Evolutionary conservation across 1,140 invertebrate genomes (phyloP).

Genomic region (Hormaphis cornu): DNA sequence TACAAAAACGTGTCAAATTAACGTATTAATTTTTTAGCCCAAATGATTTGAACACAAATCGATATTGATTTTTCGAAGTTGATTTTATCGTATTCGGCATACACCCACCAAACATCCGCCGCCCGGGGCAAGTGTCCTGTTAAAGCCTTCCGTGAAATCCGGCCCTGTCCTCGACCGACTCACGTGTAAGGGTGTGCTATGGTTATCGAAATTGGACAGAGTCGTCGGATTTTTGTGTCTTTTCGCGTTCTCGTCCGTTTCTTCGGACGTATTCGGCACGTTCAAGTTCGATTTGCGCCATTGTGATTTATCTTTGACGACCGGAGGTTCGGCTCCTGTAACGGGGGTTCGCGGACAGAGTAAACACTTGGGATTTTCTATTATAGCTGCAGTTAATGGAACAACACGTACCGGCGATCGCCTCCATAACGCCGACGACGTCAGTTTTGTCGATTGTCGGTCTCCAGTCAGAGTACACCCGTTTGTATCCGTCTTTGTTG

Average conservation of each 20-base stretch:
- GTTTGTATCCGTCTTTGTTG: conserved; percentile 47
- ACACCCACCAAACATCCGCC: too few relatives aligned
- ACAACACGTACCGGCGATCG: conserved; percentile 60
- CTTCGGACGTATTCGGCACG: conserved; percentile 54
- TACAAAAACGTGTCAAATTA: too few relatives aligned
- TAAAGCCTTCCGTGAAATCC: too few relatives aligned
- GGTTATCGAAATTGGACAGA: conserved; percentile 8
- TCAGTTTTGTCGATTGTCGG: conserved; percentile 70
- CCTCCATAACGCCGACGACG: conserved; percentile 72
- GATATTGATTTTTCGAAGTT: too few relatives aligned
- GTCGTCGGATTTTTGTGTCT: neutral
- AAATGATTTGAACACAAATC: too few relatives aligned
- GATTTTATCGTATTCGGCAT: too few relatives aligned
- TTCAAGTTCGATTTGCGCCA: conserved; percentile 65
- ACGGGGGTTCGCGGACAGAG: too few relatives aligned
- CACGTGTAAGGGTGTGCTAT: conserved; percentile 28
- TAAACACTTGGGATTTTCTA: conserved; percentile 35
- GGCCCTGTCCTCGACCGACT: too few relatives aligned
- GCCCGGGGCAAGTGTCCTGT: too few relatives aligned
- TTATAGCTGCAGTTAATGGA: neutral
- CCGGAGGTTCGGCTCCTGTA: conserved; percentile 55
- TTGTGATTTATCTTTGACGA: conserved; percentile 61
- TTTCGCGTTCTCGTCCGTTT: neutral
- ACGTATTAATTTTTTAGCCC: too few relatives aligned
- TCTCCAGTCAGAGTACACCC: conserved; percentile 67